phyloP scores from a whole-genome alignment of 2,113 vertebrate species.

The Lonchura striata region DNA sequence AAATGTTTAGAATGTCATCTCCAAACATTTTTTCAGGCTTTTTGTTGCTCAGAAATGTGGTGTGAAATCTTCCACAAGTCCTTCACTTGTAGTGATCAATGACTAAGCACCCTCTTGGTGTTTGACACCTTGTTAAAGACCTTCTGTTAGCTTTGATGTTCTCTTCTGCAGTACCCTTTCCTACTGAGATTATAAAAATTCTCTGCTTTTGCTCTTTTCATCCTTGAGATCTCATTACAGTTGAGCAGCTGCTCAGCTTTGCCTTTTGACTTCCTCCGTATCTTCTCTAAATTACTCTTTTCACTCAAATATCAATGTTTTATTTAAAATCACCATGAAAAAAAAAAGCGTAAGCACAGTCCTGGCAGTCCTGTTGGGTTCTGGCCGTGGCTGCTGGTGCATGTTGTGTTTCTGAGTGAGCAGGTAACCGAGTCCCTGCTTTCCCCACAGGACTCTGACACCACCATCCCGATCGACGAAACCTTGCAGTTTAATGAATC shows the following conservation, averaged over 20 bases:
- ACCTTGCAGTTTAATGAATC: constrained; percentile 90
- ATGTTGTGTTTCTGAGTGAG: background rate
- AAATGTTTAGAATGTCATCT: background rate
- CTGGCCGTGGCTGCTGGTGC: background rate
- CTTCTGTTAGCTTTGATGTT: background rate
- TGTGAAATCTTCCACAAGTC: background rate
- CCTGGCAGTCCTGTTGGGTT: background rate
- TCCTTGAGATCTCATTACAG: background rate
- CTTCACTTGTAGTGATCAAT: background rate
- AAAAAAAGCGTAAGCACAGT: background rate
- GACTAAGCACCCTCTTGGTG: background rate
- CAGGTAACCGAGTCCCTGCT: constrained; percentile 69
- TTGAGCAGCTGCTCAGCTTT: background rate
- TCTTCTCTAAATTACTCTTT: background rate
- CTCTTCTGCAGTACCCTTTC: background rate
- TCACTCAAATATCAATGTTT: background rate
- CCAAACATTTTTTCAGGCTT: background rate
- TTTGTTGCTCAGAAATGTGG: background rate
- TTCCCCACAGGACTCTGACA: constrained; percentile 89
- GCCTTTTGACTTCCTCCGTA: background rate
- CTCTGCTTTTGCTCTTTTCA: background rate
- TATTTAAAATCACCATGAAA: background rate
- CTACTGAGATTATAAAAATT: background rate
- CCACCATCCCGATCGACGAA: constrained; percentile 95
- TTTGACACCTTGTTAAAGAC: background rate